A percentile compares a stretch with the other conserved stretches of the same genome.
Evolutionary conservation across 2,888 invertebrate genomes (phyloP).

Genomic region (Chrysolina oricalcia): DNA sequence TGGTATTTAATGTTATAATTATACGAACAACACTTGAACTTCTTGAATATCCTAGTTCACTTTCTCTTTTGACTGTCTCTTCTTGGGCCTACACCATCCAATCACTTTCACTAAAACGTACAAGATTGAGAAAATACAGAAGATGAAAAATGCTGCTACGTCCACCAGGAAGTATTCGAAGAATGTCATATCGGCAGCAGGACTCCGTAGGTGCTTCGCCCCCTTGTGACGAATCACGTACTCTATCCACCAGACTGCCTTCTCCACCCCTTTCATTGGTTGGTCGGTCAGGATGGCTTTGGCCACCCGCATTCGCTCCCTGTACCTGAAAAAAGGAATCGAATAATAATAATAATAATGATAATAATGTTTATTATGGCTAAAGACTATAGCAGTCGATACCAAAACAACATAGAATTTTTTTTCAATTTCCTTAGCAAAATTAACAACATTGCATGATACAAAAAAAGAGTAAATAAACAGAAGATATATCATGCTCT

Average conservation of each 20-base stretch:
- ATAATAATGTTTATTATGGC: too few species aligned
- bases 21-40: not conserved
- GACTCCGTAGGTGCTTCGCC: constrained; percentile 70
- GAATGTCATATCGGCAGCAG: constrained; percentile 68
- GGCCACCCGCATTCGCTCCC: constrained; percentile 12
- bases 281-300: constrained; percentile 66
- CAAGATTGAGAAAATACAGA: not conserved
- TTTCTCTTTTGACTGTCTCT: not conserved
- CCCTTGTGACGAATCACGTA: constrained; percentile 72
- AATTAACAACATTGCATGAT: too few species aligned
- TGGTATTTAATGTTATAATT: too few species aligned
- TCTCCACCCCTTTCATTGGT: constrained; percentile 69
- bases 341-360: not conserved
- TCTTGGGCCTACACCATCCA: not conserved
- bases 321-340: constrained; percentile 27
- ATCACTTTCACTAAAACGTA: not conserved
- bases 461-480: too few species aligned
- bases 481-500: too few species aligned
- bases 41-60: not conserved
- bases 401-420: too few species aligned
- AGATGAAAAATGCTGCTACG: constrained; percentile 43
- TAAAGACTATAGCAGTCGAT: too few species aligned
- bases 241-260: constrained; percentile 74
- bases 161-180: constrained; percentile 71
- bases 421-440: too few species aligned